Conservation (phyloP, 1,140 invertebrate genomes). For the Pseudoatta argentina region DNA sequence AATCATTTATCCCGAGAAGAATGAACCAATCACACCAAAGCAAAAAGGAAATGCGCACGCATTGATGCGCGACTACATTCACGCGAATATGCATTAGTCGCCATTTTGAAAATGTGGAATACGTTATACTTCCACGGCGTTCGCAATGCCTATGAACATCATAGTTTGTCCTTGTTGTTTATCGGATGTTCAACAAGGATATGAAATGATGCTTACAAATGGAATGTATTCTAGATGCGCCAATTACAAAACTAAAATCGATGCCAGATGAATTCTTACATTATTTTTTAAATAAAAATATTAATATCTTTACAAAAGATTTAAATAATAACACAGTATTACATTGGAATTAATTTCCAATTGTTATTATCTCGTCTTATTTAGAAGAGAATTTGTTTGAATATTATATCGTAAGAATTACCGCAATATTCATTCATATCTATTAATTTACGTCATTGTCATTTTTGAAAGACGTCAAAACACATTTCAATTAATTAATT, state of each 20-base stretch:
- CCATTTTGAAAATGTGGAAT: no score
- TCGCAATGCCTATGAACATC: no score
- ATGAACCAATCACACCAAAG: background rate
- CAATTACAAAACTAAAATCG: background rate
- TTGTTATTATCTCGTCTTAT: background rate
- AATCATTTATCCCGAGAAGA: background rate
- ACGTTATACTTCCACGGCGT: no score
- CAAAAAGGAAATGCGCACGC: no score
- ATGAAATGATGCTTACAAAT: no score
- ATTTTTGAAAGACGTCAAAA: background rate
- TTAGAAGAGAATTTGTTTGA: background rate
- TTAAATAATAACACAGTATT: background rate
- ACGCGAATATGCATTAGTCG: background rate
- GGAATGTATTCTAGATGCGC: background rate
- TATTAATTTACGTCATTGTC: background rate
- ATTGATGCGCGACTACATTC: no score
- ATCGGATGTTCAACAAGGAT: no score
- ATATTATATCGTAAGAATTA: background rate
- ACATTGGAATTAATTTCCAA: background rate
- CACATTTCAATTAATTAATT: background rate
- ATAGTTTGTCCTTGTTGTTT: no score
- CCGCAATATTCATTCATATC: background rate
- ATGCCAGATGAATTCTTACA: background rate
- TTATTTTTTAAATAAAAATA: background rate
- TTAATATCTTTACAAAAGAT: background rate